Conservation (phyloP, 2,113 vertebrate genomes). For the Nycticebus coucang region DNA sequence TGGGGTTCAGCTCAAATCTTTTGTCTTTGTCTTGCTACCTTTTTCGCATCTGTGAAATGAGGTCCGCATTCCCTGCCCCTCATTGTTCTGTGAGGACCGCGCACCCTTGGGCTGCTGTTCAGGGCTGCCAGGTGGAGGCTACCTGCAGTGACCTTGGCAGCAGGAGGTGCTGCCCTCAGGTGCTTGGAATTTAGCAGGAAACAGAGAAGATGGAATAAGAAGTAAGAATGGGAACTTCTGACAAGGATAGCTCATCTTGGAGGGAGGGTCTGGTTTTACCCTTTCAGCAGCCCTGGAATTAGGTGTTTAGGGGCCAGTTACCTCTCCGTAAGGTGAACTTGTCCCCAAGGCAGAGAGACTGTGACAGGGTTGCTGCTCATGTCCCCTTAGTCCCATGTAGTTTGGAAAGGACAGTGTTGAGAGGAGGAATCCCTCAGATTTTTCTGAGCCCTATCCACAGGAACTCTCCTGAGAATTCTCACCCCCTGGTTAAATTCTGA, state of each 20-base stretch:
- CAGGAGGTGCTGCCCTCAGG: fast-evolving
- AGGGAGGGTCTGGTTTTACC: neutral
- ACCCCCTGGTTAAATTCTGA: fast-evolving
- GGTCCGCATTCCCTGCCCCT: fast-evolving
- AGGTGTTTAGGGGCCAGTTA: neutral
- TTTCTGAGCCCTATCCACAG: fast-evolving
- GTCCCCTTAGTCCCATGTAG: neutral
- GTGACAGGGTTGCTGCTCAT: fast-evolving
- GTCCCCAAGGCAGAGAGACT: fast-evolving
- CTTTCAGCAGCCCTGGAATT: neutral
- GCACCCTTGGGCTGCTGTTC: fast-evolving
- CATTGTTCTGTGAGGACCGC: too few relatives aligned
- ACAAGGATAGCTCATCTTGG: fast-evolving
- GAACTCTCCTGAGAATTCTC: too few relatives aligned
- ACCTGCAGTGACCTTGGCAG: neutral
- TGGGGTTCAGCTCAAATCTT: too few relatives aligned
- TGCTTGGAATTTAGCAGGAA: neutral
- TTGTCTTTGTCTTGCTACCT: too few relatives aligned
- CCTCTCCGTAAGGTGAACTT: fast-evolving
- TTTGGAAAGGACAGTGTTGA: fast-evolving
- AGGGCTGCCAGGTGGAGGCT: too few relatives aligned
- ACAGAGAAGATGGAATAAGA: fast-evolving
- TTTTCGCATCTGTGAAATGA: fast-evolving
- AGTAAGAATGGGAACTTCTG: too few relatives aligned
- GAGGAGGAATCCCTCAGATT: neutral